Conservation (phyloP, 1,140 invertebrate species). For the Cydia strobilella region DNA sequence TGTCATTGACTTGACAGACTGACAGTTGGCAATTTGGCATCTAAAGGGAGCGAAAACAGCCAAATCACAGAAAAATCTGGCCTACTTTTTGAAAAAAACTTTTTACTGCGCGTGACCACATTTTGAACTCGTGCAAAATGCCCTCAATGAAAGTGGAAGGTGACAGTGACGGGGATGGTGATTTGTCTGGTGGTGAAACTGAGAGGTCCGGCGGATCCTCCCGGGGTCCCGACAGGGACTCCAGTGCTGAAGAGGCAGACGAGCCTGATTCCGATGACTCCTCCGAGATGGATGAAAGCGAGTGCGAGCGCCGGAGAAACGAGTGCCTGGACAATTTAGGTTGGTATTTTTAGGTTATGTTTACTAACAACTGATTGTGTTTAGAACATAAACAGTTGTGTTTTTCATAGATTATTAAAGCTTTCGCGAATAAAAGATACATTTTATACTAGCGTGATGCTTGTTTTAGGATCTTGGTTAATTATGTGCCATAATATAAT, state of each 20-base stretch:
- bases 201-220: slow-evolving; percentile 82
- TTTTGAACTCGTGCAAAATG: slow-evolving; percentile 47
- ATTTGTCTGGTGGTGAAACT: slow-evolving; percentile 83
- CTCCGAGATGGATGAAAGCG: slow-evolving; percentile 95
- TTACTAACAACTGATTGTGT: slow-evolving; percentile 65
- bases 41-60: slow-evolving; percentile 48
- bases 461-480: slow-evolving; percentile 30
- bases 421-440: neutral
- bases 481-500: neutral
- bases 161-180: slow-evolving; percentile 81
- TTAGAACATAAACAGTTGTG: slow-evolving; percentile 14
- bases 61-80: slow-evolving; percentile 25
- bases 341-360: slow-evolving; percentile 76
- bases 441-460: slow-evolving; percentile 41
- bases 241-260: slow-evolving; percentile 85
- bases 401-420: neutral
- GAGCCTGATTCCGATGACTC: slow-evolving; percentile 89
- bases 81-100: slow-evolving; percentile 23
- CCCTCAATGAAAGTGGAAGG: slow-evolving; percentile 82
- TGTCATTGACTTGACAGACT: slow-evolving; percentile 37
- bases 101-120: neutral
- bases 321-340: slow-evolving; percentile 92
- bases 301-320: slow-evolving; percentile 90
- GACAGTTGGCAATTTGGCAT: slow-evolving; percentile 37
- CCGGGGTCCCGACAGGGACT: slow-evolving; percentile 83